phyloP scores from a whole-genome alignment of 2,113 vertebrate genomes.

The Pandion haliaetus region DNA sequence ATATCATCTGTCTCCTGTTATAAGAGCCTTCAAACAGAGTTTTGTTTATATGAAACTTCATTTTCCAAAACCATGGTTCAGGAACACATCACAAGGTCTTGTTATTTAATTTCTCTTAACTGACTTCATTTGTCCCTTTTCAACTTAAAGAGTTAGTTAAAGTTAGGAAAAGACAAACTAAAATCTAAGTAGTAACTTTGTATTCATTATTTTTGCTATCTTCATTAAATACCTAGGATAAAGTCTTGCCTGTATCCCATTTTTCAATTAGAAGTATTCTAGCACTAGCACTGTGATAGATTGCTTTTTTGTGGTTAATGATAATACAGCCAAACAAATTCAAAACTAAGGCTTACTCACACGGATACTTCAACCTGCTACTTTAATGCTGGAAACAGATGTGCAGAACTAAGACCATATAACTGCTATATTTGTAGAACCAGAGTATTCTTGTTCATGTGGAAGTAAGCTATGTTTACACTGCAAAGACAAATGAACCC shows the following conservation, averaged over 20 bases:
- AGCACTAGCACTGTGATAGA: background rate
- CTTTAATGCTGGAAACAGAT: background rate
- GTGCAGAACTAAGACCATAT: background rate
- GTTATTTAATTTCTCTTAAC: background rate
- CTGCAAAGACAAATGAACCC: background rate
- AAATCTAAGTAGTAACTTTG: background rate
- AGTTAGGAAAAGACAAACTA: background rate
- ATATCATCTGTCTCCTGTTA: conserved; percentile 24
- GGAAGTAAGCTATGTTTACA: background rate
- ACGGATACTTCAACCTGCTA: background rate
- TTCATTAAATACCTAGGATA: background rate
- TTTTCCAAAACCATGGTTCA: conserved; percentile 9
- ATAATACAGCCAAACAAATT: background rate
- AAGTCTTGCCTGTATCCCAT: background rate
- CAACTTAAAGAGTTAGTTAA: background rate
- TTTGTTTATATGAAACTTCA: conserved; percentile 44
- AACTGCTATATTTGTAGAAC: background rate
- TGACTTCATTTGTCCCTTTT: background rate
- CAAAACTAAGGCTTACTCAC: background rate
- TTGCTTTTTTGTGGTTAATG: background rate
- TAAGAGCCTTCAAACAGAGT: conserved; percentile 27
- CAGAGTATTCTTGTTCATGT: background rate
- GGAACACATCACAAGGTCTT: background rate
- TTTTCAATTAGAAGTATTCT: background rate
- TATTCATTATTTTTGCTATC: background rate